Evolutionary conservation across 1,140 invertebrate genomes (phyloP), one percentile per base, ranked within the genome.

Genomic region (Drosophila subpulchrella): DNA sequence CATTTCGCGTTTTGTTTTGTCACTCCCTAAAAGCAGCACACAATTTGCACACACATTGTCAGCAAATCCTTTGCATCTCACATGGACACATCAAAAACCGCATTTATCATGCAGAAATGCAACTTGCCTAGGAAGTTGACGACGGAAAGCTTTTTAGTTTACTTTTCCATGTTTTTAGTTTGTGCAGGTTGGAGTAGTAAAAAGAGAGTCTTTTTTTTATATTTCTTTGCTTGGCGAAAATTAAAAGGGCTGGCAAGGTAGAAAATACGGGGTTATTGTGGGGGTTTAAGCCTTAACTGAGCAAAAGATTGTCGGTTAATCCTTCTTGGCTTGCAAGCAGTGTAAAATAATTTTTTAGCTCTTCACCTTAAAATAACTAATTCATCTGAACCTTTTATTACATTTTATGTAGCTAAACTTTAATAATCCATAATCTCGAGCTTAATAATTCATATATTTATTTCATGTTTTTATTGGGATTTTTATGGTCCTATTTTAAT

Each of bases 91-190:
- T 72, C 61, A 84, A 67, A 72, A 86, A 63, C 82, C 57, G 61
- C 75, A 88, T 85, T 85, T 78, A 78, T 82, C 75, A 63, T 75
- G 78, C 61, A 68, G 48, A 75, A 74, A 59, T 78, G 60, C 60
- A 85, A 81, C 77, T 78, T 62, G 51, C 47, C 51, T 61, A 68
- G 75, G 63, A 73, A 76, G 78, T 63, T 62, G 63, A 75, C 58
- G 72, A 48, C 50, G 63, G 68, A 78, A 75, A 66, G 59, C 62
- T 86, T 85, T 75, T 63, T 68, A 81, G 66, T 80, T 81, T 24
- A 6, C 32, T 48, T 57, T 42, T 55, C 51, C 36, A 39, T 56
- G 57, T 47, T 65, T 76, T 66, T 65, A 63, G 56, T 75, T 63
- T 63, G 15, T 39, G 17, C 57, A 55, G 72, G 48, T 44, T 32